Evolutionary conservation across 2,888 invertebrate genomes (phyloP).

Genomic region (Oasisia sp.): DNA sequence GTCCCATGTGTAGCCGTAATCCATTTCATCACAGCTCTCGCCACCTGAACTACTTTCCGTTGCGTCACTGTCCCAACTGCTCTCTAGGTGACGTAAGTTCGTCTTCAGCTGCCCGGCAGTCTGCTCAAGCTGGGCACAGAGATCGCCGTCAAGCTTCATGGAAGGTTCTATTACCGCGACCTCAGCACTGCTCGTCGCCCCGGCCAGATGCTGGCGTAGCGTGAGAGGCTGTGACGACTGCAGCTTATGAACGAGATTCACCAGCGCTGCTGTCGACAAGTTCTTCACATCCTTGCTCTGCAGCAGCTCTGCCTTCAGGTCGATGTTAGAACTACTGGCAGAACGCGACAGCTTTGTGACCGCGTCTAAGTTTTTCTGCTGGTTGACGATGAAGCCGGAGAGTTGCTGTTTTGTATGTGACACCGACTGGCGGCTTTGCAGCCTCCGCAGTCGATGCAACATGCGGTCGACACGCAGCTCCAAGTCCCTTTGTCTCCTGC

Average conservation of each 20-base stretch:
- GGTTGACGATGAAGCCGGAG: slow-evolving; percentile 79
- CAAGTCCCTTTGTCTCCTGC: slow-evolving; percentile 72
- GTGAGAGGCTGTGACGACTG: slow-evolving; percentile 66
- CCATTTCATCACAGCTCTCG: slow-evolving; percentile 90
- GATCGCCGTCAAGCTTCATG: slow-evolving; percentile 52
- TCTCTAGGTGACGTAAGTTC: slow-evolving; percentile 79
- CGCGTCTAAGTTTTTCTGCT: slow-evolving; percentile 74
- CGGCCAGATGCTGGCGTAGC: slow-evolving; percentile 30
- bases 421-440: slow-evolving; percentile 81
- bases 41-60: slow-evolving; percentile 94
- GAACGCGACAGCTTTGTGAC: slow-evolving; percentile 83
- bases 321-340: slow-evolving; percentile 69
- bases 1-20: slow-evolving; percentile 34
- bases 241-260: slow-evolving; percentile 71
- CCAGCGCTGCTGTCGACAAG: slow-evolving; percentile 70
- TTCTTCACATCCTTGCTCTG: slow-evolving; percentile 64
- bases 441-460: slow-evolving; percentile 77
- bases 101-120: slow-evolving; percentile 78
- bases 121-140: slow-evolving; percentile 70
- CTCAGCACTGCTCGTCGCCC: neutral
- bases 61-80: slow-evolving; percentile 88
- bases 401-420: slow-evolving; percentile 83
- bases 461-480: slow-evolving; percentile 80
- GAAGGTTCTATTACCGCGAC: slow-evolving; percentile 38
- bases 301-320: slow-evolving; percentile 56